Conservation (phyloP, 2,888 invertebrate species). For the Agrilus mali region DNA sequence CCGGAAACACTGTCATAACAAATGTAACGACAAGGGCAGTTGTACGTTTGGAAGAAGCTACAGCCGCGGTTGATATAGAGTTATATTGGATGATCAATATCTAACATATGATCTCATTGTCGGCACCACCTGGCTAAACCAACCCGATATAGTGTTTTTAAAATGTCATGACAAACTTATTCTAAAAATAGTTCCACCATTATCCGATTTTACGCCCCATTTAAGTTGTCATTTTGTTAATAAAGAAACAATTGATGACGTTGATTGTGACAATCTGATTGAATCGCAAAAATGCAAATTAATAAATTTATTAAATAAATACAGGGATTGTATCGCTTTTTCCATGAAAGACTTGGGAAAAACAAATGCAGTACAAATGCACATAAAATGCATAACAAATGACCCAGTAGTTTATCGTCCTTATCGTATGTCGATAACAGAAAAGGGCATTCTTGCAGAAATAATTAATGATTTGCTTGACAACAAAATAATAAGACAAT, state of each 20-base stretch:
- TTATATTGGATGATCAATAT: background rate
- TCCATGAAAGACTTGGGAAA: slow-evolving; percentile 2
- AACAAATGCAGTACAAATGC: background rate
- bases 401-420: slow-evolving; percentile 1
- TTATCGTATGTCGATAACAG: slow-evolving; percentile 2
- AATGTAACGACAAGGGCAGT: background rate
- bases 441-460: slow-evolving; percentile 13
- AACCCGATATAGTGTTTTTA: background rate
- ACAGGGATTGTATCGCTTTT: background rate
- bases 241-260: too few species aligned
- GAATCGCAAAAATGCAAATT: too few species aligned
- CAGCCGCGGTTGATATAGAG: background rate
- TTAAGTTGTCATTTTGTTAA: too few species aligned
- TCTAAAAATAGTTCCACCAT: too few species aligned
- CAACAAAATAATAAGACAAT: slow-evolving; percentile 10
- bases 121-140: background rate
- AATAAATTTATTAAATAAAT: background rate
- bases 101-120: background rate
- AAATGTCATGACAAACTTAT: too few species aligned
- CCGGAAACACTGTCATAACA: background rate
- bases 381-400: slow-evolving; percentile 1
- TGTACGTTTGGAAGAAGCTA: background rate
- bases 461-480: slow-evolving; percentile 11
- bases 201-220: too few species aligned
- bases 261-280: too few species aligned